Evolutionary conservation across 1,140 invertebrate species (phyloP), one percentile per base, ranked within the genome.

Genomic region (Drosophila seguyi): DNA sequence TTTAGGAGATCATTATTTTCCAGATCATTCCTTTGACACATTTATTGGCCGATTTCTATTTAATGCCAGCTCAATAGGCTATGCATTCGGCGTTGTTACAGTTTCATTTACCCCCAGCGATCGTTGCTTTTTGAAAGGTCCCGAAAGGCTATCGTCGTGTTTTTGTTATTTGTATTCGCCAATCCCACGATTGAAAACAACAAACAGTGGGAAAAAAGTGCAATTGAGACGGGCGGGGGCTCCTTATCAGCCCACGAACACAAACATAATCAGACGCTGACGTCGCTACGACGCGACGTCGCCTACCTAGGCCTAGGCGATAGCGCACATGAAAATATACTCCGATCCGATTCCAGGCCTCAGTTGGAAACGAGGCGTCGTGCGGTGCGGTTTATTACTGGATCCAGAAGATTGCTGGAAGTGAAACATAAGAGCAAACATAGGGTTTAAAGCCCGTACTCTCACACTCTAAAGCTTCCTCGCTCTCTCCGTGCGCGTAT

Each of bases 291-390:
- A n/a, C n/a, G n/a, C n/a, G 27, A 29, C 47, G 48, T 10, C 25
- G 38, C 16, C 65, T 81, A 78, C 73, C 73, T 81, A 86, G 62
- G 62, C 47, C 62, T 55, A 75, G 57, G 56, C 47, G 29, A 65
- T 68, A 18, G 47, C 27, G 18, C 66, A 68, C 57, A 73, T 66
- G 69, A 79, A 67, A 83, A 68, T 71, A 67, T 57, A 75, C 63
- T 67, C 38, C 68, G 85, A 68, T 81, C 55, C 38, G 67, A 74
- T 56, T 58, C 48, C 55, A 77, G 74, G 62, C 50, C 79, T 83
- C 63, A 87, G 84, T 87, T 84, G 67, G 42, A 77, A 88, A 42
- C 72, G 63, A 50, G 50, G 39, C 76, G 72, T 90, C 68, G 76
- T 55, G 52, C 50, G 31, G 80, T 60, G 63, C 63, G 65, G 84